phyloP scores from a whole-genome alignment of 92 coral and sea anemone genomes.

The Bergia sp. region DNA sequence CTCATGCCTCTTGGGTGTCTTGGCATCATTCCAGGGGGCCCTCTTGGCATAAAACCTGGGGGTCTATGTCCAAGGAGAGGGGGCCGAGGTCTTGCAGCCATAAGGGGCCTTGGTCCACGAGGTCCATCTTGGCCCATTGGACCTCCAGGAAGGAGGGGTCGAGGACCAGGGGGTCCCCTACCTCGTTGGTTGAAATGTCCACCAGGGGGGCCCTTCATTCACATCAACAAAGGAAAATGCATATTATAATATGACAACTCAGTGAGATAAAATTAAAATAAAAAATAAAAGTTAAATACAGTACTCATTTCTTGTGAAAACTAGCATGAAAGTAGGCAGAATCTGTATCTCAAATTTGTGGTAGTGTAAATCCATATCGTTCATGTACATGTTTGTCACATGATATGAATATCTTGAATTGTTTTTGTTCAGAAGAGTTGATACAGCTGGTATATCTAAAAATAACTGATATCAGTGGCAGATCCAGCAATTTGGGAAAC shows the following conservation, averaged over 20 bases:
- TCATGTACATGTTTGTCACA: too few relatives aligned
- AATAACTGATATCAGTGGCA: too few relatives aligned
- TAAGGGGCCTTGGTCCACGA: constrained; percentile 63
- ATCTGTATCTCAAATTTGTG: too few relatives aligned
- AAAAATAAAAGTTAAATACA: too few relatives aligned
- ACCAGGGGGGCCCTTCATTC: constrained; percentile 14
- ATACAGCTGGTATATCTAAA: too few relatives aligned
- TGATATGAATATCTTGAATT: too few relatives aligned
- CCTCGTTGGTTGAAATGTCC: constrained; percentile 18
- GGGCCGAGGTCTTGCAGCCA: constrained; percentile 56
- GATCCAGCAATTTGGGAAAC: too few relatives aligned
- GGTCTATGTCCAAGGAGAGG: constrained; percentile 37
- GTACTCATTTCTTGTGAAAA: too few relatives aligned
- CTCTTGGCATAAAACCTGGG: constrained; percentile 28
- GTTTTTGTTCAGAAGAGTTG: too few relatives aligned
- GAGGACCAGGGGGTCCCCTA: constrained; percentile 32
- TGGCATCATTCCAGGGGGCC: constrained; percentile 44
- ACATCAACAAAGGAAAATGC: background rate
- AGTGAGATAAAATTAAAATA: background rate
- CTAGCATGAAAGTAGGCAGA: too few relatives aligned
- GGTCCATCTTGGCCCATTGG: constrained; percentile 37
- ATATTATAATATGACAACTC: background rate
- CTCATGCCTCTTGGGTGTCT: constrained; percentile 40
- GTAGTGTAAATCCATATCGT: too few relatives aligned
- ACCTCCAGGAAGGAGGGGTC: constrained; percentile 54